phyloP scores from a whole-genome alignment of 1,140 invertebrate genomes.

The Sesamia nonagrioides region DNA sequence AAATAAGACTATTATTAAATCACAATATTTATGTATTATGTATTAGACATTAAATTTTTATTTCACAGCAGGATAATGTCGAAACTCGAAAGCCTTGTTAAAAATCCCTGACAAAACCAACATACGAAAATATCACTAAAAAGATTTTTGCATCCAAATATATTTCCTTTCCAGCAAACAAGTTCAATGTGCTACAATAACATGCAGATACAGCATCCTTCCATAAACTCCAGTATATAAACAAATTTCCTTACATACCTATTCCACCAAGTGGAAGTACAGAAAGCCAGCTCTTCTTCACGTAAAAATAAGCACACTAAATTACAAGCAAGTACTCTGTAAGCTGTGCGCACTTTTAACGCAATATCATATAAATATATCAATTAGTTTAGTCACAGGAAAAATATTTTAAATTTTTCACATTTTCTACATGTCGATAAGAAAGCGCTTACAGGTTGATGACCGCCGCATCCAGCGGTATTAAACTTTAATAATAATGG shows the following conservation, averaged over 20 bases:
- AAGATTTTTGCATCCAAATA: constrained; percentile 2
- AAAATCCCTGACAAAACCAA: neutral
- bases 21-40: too few species aligned
- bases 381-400: too few species aligned
- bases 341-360: too few species aligned
- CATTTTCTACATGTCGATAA: too few species aligned
- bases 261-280: neutral
- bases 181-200: constrained; percentile 3
- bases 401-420: too few species aligned
- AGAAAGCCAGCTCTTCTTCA: neutral
- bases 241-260: neutral
- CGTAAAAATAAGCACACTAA: too few species aligned
- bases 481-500: too few species aligned
- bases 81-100: neutral
- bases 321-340: too few species aligned
- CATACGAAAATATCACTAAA: neutral
- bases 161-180: constrained; percentile 1
- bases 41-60: neutral
- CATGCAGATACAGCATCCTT: neutral
- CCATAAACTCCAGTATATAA: neutral
- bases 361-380: too few species aligned
- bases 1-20: too few species aligned
- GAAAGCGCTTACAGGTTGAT: too few species aligned
- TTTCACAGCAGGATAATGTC: neutral
- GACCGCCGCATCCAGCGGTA: too few species aligned